These are phyloP conservation scores for Lutjanus erythropterus DNA, from an alignment of 2,113 vertebrate genomes.

Conservation along the genomic window DNA sequence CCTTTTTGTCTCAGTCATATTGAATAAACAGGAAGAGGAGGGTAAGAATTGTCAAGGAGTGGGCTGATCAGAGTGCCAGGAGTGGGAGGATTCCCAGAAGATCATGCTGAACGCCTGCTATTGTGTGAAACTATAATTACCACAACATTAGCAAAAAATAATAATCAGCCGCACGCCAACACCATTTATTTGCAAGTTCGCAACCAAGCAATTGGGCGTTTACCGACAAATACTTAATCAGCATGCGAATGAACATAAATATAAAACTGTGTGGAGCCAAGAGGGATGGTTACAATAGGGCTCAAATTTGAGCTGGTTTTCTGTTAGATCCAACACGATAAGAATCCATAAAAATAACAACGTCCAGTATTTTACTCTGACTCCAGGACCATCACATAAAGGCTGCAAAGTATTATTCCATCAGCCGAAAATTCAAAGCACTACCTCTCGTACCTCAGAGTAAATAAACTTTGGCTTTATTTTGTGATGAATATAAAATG, in stretches of 20 bases:
- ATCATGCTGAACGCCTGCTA: conserved; percentile 27
- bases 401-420: not conserved
- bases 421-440: not conserved
- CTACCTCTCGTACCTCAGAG: not conserved
- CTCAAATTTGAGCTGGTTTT: not conserved
- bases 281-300: not conserved
- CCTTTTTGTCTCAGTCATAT: conserved; percentile 7
- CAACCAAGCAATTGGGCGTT: conserved; percentile 24
- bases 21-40: conserved; percentile 1
- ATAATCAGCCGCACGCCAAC: conserved; percentile 40
- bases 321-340: conserved; percentile 13
- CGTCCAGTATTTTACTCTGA: not conserved
- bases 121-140: conserved; percentile 46
- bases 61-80: not conserved
- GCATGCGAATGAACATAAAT: conserved; percentile 42
- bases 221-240: conserved; percentile 35
- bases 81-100: conserved; percentile 11
- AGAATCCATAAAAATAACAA: not conserved
- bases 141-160: conserved; percentile 40
- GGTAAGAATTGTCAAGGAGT: not conserved
- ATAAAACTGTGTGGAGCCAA: conserved; percentile 15
- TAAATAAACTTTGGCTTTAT: not conserved
- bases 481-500: conserved; percentile 10
- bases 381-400: not conserved
- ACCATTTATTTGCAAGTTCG: conserved; percentile 25